Conservation (phyloP, 92 coral and sea anemone species). For the Scolanthus callimorphus region DNA sequence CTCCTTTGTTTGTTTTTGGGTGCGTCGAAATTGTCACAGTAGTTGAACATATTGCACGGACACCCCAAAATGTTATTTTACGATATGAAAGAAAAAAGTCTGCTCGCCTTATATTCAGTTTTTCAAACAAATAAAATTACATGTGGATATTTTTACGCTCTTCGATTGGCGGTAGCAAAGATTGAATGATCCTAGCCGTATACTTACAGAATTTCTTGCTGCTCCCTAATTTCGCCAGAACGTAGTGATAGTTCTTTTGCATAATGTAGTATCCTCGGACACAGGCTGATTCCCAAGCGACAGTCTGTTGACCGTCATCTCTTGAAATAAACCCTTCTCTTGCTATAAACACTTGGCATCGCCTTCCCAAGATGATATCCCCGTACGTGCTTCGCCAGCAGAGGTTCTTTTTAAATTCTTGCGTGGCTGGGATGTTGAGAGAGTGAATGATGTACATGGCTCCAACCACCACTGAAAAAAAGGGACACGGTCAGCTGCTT, state of each 20-base stretch:
- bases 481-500: too few relatives aligned
- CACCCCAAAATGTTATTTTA: too few relatives aligned
- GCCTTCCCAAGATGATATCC: constrained; percentile 30
- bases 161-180: too few relatives aligned
- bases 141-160: too few relatives aligned
- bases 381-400: constrained; percentile 80
- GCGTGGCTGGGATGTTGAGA: constrained; percentile 80
- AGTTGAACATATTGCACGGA: too few relatives aligned
- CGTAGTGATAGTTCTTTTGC: constrained; percentile 43
- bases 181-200: too few relatives aligned
- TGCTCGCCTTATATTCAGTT: too few relatives aligned
- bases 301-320: constrained; percentile 26
- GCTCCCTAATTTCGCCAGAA: constrained; percentile 8
- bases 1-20: too few relatives aligned
- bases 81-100: too few relatives aligned
- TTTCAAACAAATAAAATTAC: too few relatives aligned
- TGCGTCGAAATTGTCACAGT: too few relatives aligned
- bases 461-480: constrained; percentile 55
- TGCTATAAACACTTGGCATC: constrained; percentile 31
- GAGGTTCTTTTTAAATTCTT: constrained; percentile 57
- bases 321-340: constrained; percentile 11
- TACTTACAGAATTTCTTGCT: constrained; percentile 28
- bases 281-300: constrained; percentile 38
- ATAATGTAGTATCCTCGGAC: constrained; percentile 38
- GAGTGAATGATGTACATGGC: constrained; percentile 61